Base-by-base conservation (phyloP, 2,888 invertebrate genomes). In the Yponomeuta cagnagella region DNA sequence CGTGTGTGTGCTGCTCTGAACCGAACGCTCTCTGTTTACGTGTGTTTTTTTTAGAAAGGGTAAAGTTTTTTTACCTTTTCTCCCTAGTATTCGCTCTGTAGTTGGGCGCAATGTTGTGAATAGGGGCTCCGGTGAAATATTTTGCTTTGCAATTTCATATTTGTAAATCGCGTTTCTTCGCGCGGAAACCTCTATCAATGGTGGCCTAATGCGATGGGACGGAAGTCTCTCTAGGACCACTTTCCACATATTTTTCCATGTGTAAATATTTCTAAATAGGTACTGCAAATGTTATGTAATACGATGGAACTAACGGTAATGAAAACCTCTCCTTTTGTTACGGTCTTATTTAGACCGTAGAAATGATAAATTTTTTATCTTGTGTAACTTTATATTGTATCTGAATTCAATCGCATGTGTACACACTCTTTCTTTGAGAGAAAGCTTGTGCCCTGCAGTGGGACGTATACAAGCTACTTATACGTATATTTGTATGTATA, bases 51-150 rank as follows among this genome's bases (percentile, higher is more conserved):
- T 91, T 86, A 87, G 88, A 90, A 90, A 89, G 90, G 90, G 90
- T 89, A 85, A 88, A 88, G 87, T 90, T 89, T 90, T 90, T 88
- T 89, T 91, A 87, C 89, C 89, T 88, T 87, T 89, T 87, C 85
- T 89, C 89, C 89, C 86, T 88, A 85, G 83, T 87, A 87, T 86
- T 84, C 86, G 83, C 77, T 86, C 80, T 87, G 85, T 87, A 89
- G 90, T 87, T 84, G 84, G 84, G 81, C 82, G 84, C 82, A 83
- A 80, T 79, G 79, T 83, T 83, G 80, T 84, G 85, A 86, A 89
- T 86, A 78, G 85, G 79, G 81, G 82, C 80, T 82, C 12, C 52
- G 80, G 82, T 83, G 81, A 86, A 89, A 89, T 88, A 88, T 87
- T 89, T 83, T 82, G 83, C 82, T 86, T 85, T 89, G 87, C 65